Conservation (phyloP, 2,888 invertebrate genomes). For the Dasysyrphus tricinctus region DNA sequence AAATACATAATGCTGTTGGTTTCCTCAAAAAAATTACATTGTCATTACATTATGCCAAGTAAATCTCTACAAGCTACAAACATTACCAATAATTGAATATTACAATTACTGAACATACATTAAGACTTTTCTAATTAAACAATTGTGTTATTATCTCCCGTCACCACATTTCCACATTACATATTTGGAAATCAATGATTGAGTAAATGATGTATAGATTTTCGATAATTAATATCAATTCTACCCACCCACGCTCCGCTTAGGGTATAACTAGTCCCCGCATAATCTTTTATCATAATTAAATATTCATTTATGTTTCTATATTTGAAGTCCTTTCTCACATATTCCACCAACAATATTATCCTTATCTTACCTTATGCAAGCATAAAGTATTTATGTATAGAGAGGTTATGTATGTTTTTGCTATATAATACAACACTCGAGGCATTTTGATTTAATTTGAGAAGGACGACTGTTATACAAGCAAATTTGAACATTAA, state of each 20-base stretch:
- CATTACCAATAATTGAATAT: background rate
- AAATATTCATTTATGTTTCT: slow-evolving; percentile 49
- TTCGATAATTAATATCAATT: slow-evolving; percentile 64
- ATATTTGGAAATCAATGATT: slow-evolving; percentile 32
- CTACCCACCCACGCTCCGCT: background rate
- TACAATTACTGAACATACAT: slow-evolving; percentile 1
- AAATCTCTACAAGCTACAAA: background rate
- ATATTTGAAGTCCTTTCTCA: slow-evolving; percentile 8
- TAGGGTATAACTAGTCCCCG: background rate
- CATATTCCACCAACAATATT: slow-evolving; percentile 1
- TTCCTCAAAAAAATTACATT: no score
- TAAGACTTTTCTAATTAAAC: slow-evolving; percentile 37
- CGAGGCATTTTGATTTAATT: slow-evolving; percentile 70
- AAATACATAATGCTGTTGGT: no score
- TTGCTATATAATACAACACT: slow-evolving; percentile 26
- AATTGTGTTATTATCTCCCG: slow-evolving; percentile 10
- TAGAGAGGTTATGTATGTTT: background rate
- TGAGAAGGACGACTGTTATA: slow-evolving; percentile 46
- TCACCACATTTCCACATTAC: background rate
- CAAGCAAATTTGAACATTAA: slow-evolving; percentile 70
- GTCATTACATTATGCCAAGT: no score
- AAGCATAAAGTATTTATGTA: slow-evolving; percentile 41
- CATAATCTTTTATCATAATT: slow-evolving; percentile 48
- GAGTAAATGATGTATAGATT: slow-evolving; percentile 64
- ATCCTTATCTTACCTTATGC: slow-evolving; percentile 53